Evolutionary conservation across 2,113 vertebrate species (phyloP).

Genomic region (Colinus virginianus): DNA sequence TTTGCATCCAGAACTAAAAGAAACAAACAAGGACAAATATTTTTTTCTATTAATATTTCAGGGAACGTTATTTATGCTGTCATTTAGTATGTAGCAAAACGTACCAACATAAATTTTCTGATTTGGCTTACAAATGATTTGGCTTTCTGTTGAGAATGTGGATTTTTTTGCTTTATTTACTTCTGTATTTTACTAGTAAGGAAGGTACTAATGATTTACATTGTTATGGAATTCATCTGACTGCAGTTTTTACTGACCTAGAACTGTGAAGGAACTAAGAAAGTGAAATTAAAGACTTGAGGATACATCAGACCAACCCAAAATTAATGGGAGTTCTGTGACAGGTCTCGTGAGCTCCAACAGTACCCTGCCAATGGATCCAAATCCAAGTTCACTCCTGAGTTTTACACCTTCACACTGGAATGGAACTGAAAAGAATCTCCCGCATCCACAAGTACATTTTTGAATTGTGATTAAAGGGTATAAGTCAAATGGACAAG

Average conservation of each 20-base stretch:
- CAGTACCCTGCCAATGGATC: not conserved
- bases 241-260: not conserved
- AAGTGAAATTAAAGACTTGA: not conserved
- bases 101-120: not conserved
- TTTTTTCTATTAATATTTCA: not conserved
- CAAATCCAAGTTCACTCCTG: not conserved
- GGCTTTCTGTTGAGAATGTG: not conserved
- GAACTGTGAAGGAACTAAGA: not conserved
- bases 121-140: not conserved
- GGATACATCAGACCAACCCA: not conserved
- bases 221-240: not conserved
- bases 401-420: not conserved
- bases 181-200: not conserved
- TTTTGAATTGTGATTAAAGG: constrained; percentile 52
- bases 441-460: not conserved
- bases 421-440: not conserved
- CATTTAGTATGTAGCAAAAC: not conserved
- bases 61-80: not conserved
- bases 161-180: not conserved
- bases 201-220: not conserved
- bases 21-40: not conserved
- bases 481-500: constrained; percentile 21
- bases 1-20: not conserved
- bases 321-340: not conserved
- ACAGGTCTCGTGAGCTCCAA: not conserved